Evolutionary conservation across 2,888 invertebrate species (phyloP).

Genomic region (Cepaea hortensis): DNA sequence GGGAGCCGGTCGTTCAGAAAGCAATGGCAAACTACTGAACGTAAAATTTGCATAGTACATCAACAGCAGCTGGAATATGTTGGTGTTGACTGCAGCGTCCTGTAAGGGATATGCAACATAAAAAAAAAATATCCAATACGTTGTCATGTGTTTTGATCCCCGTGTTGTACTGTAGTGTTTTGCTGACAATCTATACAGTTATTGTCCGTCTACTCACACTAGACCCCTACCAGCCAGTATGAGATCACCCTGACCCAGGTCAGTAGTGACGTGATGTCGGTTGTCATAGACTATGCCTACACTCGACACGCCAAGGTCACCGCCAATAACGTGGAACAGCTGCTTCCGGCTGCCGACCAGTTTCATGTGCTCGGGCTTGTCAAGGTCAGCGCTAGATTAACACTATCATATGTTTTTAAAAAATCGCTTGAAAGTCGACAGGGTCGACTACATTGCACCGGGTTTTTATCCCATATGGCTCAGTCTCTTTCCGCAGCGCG

Average conservation of each 20-base stretch:
- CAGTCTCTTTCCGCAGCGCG: no score
- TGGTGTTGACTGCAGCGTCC: no score
- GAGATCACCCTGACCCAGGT: slow-evolving; percentile 87
- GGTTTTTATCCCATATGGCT: no score
- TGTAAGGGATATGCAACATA: no score
- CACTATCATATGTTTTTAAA: slow-evolving; percentile 80
- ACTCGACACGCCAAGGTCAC: slow-evolving; percentile 86
- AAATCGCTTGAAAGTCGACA: no score
- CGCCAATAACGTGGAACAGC: slow-evolving; percentile 85
- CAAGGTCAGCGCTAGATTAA: slow-evolving; percentile 74
- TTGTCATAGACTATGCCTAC: slow-evolving; percentile 90
- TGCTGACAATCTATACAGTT: background rate
- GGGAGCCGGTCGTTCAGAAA: no score
- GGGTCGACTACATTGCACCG: no score
- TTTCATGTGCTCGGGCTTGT: slow-evolving; percentile 89
- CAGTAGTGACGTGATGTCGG: slow-evolving; percentile 85
- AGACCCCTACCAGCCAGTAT: slow-evolving; percentile 43
- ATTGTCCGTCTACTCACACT: background rate
- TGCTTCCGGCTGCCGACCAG: slow-evolving; percentile 89
- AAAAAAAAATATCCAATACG: no score
- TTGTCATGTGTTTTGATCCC: no score
- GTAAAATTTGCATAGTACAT: no score
- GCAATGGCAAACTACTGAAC: no score
- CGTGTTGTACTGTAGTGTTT: background rate
- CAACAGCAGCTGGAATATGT: no score